Conservation (phyloP, 2,797 vertebrate genomes). For the Distichodus sexfasciatus region DNA sequence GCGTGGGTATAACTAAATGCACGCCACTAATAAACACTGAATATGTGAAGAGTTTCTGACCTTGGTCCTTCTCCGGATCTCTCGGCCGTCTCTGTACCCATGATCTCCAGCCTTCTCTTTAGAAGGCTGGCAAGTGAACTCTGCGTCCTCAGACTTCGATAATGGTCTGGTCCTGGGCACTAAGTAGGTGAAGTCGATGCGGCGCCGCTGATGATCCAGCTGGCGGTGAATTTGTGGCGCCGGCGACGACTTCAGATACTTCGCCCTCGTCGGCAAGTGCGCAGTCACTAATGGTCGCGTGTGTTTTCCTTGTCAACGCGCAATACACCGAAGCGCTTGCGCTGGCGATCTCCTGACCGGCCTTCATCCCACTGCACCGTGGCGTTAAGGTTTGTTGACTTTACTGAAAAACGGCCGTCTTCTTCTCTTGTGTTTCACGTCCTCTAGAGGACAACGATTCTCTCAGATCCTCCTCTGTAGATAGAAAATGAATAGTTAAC, state of each 20-base stretch:
- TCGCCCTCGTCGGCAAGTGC: slow-evolving; percentile 91
- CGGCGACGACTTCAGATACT: slow-evolving; percentile 86
- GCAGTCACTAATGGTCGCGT: slow-evolving; percentile 94
- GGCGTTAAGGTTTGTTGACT: slow-evolving; percentile 87
- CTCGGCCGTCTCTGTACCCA: slow-evolving; percentile 94
- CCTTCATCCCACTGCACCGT: slow-evolving; percentile 92
- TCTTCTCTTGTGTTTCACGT: slow-evolving; percentile 97
- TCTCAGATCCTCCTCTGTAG: slow-evolving; percentile 89
- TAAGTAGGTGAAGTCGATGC: slow-evolving; percentile 88
- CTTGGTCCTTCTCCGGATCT: slow-evolving; percentile 94
- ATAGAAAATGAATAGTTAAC: slow-evolving; percentile 28
- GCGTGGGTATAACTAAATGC: no score
- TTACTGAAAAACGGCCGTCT: slow-evolving; percentile 92
- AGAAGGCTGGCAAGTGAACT: slow-evolving; percentile 90
- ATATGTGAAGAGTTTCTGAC: slow-evolving; percentile 62
- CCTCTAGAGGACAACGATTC: slow-evolving; percentile 90
- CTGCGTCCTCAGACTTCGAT: slow-evolving; percentile 92
- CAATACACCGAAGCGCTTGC: slow-evolving; percentile 84
- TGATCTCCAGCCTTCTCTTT: slow-evolving; percentile 93
- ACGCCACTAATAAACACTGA: not conserved
- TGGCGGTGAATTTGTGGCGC: slow-evolving; percentile 86
- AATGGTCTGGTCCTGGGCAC: slow-evolving; percentile 95
- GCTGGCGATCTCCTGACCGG: slow-evolving; percentile 83
- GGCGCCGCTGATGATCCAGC: slow-evolving; percentile 94
- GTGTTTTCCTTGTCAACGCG: slow-evolving; percentile 91